These are phyloP conservation scores for Papilio glaucus DNA, from an alignment of 1,140 invertebrate species.

Conservation along the genomic window DNA sequence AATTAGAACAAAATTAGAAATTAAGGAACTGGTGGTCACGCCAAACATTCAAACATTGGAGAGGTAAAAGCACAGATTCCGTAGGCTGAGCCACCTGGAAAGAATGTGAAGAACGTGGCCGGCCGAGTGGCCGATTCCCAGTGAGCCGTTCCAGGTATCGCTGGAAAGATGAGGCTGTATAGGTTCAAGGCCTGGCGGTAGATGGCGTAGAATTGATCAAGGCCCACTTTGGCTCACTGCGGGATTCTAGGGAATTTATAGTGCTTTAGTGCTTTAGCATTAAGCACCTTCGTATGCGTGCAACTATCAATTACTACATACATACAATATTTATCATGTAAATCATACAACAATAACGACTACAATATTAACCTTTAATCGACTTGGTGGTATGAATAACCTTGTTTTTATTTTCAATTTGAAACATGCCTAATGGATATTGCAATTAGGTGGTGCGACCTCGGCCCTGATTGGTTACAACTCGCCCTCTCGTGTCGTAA, in stretches of 20 bases:
- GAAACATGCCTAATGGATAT: slow-evolving; percentile 6
- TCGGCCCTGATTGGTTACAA: slow-evolving; percentile 5
- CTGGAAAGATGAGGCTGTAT: no score
- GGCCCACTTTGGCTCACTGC: no score
- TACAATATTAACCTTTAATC: neutral
- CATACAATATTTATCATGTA: neutral
- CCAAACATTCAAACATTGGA: no score
- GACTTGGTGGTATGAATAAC: slow-evolving; percentile 1
- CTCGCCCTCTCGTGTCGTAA: slow-evolving; percentile 7
- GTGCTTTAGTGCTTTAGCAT: neutral
- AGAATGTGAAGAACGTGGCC: no score
- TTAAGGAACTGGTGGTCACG: no score
- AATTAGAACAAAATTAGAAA: no score
- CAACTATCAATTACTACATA: neutral
- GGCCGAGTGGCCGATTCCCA: no score
- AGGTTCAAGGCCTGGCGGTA: no score
- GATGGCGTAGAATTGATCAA: no score
- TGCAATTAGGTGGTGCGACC: slow-evolving; percentile 15
- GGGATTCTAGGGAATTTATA: neutral
- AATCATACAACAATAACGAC: neutral
- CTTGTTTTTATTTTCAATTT: neutral
- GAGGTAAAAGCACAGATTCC: no score
- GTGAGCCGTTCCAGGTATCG: no score
- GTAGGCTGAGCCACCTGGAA: no score
- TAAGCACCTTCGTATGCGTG: neutral